Base-by-base conservation (phyloP, 2,797 vertebrate species). In the Psittacula derbiana region DNA sequence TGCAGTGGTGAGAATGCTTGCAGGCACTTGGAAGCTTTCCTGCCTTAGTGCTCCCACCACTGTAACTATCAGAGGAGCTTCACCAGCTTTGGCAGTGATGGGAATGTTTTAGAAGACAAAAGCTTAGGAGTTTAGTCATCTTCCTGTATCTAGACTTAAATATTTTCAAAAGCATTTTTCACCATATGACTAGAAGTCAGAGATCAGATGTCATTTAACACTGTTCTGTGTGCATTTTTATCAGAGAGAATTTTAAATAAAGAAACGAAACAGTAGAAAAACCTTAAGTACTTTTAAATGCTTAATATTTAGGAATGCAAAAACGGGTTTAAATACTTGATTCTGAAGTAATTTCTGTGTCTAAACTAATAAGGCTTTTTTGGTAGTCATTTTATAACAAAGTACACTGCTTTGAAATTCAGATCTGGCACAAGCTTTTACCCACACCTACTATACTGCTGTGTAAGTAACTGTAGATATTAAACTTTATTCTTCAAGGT, bases 111-210 rank as follows among this genome's bases (percentile, higher is more conserved):
- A 70, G 69, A 90, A 94, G 92, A 95, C 82, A 91, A 93, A 96
- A 78, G 80, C 88, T 95, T 88, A 89, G 47, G 72, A 89, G 69
- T 96, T 96, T 94, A 97, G 92, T 97, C 96, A 92, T 91, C 93
- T 95, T 96, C 93, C 95, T 96, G 89, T 94, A 96, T 91, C 89
- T 94, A 93, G 75, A 93, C 80, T 96, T 85, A 93, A 91, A 70
- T 93, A 93, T 94, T 95, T 88, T 90, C 79, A 93, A 91, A 88
- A 96, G 75, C 79, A 90, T 92, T 94, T 94, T 95, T 95, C 85
- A 92, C 90, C 81, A 94, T 70, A 27, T 81, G 80, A 62, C 81
- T 78, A 66, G 65, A 74, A 91, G 90, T 93, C 93, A 95, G 61
- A 85, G 78, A 80, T 96, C 86, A 78, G 65, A 96, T 95, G 92